Conservation (phyloP, 1,140 invertebrate species). For the Uloborus diversus region DNA sequence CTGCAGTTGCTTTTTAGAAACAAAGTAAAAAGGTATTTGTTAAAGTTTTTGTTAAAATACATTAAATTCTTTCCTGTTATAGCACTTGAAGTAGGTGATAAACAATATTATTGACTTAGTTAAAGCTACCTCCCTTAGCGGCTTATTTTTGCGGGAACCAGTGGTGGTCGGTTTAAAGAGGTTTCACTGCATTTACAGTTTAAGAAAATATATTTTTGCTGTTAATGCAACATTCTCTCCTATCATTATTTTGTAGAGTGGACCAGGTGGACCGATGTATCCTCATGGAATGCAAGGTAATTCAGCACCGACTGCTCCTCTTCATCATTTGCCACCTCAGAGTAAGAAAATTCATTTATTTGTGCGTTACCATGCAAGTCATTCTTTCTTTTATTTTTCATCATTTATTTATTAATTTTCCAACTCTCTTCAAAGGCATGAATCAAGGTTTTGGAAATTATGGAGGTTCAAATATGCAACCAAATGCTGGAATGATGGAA, state of each 20-base stretch:
- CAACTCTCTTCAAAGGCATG: conserved; percentile 23
- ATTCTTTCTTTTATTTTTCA: not conserved
- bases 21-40: too few relatives aligned
- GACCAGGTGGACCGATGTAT: conserved; percentile 64
- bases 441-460: conserved; percentile 45
- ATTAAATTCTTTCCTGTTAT: too few relatives aligned
- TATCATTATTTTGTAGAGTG: conserved; percentile 41
- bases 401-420: not conserved
- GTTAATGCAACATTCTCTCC: too few relatives aligned
- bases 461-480: conserved; percentile 58
- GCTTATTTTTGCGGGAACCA: too few relatives aligned
- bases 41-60: too few relatives aligned
- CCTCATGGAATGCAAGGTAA: conserved; percentile 62
- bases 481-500: conserved; percentile 53
- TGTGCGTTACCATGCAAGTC: not conserved
- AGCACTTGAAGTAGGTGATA: too few relatives aligned
- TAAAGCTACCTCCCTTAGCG: too few relatives aligned
- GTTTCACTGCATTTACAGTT: too few relatives aligned
- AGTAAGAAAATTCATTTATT: conserved; percentile 23
- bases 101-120: too few relatives aligned
- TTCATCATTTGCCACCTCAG: conserved; percentile 70
- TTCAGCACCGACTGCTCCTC: conserved; percentile 62
- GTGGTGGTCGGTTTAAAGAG: too few relatives aligned
- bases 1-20: too few relatives aligned
- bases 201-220: too few relatives aligned